A percentile compares a stretch with the other conserved stretches of the same genome.
These are phyloP conservation scores for Poeciliopsis turneri DNA, from an alignment of 2,797 vertebrate genomes.

Conservation along the genomic window DNA sequence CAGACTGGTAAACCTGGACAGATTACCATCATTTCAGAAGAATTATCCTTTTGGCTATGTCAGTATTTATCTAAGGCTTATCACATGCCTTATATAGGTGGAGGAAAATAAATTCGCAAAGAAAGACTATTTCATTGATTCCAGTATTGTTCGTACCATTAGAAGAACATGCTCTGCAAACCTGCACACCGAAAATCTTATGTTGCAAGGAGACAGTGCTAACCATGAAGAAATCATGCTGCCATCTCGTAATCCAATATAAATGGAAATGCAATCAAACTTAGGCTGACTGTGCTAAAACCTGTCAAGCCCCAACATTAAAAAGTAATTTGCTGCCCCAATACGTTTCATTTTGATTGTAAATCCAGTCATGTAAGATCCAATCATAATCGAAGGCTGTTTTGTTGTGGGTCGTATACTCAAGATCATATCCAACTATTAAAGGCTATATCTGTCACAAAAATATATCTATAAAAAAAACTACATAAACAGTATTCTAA, in stretches of 20 bases:
- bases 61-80: background rate
- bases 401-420: slow-evolving; percentile 27
- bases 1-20: background rate
- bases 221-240: slow-evolving; percentile 21
- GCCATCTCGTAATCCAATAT: slow-evolving; percentile 36
- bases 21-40: background rate
- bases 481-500: slow-evolving; percentile 7
- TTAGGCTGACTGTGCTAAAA: slow-evolving; percentile 24
- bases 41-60: background rate
- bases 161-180: slow-evolving; percentile 4
- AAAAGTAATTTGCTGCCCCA: slow-evolving; percentile 21
- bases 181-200: slow-evolving; percentile 8
- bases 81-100: background rate
- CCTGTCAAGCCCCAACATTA: slow-evolving; percentile 23
- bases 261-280: slow-evolving; percentile 44
- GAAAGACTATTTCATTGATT: slow-evolving; percentile 8
- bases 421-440: slow-evolving; percentile 29
- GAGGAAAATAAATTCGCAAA: background rate
- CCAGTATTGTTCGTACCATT: slow-evolving; percentile 5
- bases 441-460: slow-evolving; percentile 8
- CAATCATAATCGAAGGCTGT: slow-evolving; percentile 41
- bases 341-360: slow-evolving; percentile 17
- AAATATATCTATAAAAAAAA: slow-evolving; percentile 2
- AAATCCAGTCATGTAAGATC: slow-evolving; percentile 45
- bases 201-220: slow-evolving; percentile 3